These are phyloP conservation scores for Euura lappo DNA, from an alignment of 1,140 invertebrate species.

Conservation along the genomic window DNA sequence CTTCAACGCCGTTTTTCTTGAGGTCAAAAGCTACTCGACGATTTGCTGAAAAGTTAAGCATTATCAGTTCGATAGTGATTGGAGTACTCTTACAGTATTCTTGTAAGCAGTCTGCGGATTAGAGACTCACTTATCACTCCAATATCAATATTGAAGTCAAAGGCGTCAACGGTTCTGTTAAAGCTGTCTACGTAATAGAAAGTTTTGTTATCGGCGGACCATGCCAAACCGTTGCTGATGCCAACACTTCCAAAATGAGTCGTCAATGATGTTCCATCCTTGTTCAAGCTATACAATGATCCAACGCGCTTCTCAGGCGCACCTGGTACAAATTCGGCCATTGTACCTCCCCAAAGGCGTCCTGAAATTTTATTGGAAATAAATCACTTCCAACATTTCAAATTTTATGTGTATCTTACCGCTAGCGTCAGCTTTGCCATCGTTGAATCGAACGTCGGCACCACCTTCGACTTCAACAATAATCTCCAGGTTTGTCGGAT, in stretches of 20 bases:
- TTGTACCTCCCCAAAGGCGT: not conserved
- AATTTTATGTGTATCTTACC: constrained; percentile 30
- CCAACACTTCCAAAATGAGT: constrained; percentile 46
- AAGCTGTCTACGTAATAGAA: constrained; percentile 71
- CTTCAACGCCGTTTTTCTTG: constrained; percentile 28
- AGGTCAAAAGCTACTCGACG: constrained; percentile 35
- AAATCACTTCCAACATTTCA: constrained; percentile 16
- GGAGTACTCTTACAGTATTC: not conserved
- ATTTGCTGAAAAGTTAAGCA: constrained; percentile 29
- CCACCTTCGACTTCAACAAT: constrained; percentile 13
- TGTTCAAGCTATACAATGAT: not conserved
- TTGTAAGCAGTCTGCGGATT: not conserved
- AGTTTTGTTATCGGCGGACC: constrained; percentile 69
- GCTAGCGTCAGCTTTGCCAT: constrained; percentile 58
- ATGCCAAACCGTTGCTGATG: constrained; percentile 83
- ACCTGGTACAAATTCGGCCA: not conserved
- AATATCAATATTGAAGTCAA: constrained; percentile 72
- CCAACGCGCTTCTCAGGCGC: not conserved
- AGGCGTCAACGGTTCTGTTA: constrained; percentile 37
- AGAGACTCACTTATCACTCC: constrained; percentile 69
- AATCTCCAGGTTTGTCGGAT: constrained; percentile 12
- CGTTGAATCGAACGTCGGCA: constrained; percentile 51
- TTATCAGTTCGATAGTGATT: not conserved
- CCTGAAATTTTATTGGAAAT: not conserved
- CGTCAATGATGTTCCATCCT: not conserved